Base-by-base conservation (phyloP, 1,140 invertebrate genomes). In the Galendromus occidentalis region DNA sequence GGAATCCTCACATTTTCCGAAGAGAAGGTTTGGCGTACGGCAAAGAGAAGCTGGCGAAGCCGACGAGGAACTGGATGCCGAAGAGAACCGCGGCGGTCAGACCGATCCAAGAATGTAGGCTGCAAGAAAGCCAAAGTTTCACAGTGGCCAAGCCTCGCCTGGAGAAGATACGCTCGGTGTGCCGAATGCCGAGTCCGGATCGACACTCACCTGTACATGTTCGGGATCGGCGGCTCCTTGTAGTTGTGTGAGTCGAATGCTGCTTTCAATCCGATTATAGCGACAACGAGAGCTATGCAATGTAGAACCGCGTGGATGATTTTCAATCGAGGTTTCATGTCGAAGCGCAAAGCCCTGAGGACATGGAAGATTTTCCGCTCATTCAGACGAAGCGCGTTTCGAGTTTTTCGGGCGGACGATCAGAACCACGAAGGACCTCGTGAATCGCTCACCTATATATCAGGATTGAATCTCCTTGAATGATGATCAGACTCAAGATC, bases 211-310 rank as follows among this genome's bases (percentile, higher is more conserved):
- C 66, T 66, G 73, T 89, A 90, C 73, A 93, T 76, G 75, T 92
- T 90, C 7, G 85, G 82, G 64, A 82, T 83, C 5, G 85, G 84
- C 12, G 66, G 59, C 9, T 59, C 42, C 20, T 69, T 71, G 55
- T 83, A 77, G 73, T 90, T 88, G 74, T 92, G 88, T 65, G 82
- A 87, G 72, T 90, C 85, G 75, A 90, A 91, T 20, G 85, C 88
- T 2, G 89, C 87, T 71, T 86, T 82, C 44, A 88, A 74, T 28
- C 80, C 82, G 70, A 92, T 81, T 39, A 84, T 73, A 12, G 83
- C 77, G 65, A 88, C 78, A 47, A 88, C 73, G 64, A 91, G 78
- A 12, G 81, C 81, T 42, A 79, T 73, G 0, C 82, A 73, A 73
- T 90, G 86, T 29, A 88, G 78, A 64, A 77, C 73, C 4, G 81